These are phyloP conservation scores for Sylvia atricapilla DNA, from an alignment of 2,113 vertebrate species.

Conservation along the genomic window DNA sequence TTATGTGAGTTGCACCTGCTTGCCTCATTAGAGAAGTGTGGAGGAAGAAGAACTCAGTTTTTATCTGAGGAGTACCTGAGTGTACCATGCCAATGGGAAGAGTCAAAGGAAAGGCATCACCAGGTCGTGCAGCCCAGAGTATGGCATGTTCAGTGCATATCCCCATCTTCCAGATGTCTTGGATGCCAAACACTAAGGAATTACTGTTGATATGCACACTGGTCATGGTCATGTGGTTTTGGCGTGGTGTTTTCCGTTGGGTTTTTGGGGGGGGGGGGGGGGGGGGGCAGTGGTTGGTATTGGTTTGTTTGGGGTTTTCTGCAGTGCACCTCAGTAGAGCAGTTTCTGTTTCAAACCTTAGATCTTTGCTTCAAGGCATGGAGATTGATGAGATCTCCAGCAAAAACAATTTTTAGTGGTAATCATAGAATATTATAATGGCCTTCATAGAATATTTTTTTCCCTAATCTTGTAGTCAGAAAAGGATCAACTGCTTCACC, in stretches of 20 bases:
- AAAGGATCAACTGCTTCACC: not conserved
- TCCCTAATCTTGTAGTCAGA: not conserved
- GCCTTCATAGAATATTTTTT: not conserved
- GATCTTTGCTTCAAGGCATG: not conserved
- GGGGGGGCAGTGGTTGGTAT: fast-evolving
- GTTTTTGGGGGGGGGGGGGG: not conserved
- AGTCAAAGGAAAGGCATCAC: not conserved
- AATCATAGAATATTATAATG: not conserved
- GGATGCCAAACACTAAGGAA: not conserved
- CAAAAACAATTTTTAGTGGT: not conserved
- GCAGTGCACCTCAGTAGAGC: not conserved
- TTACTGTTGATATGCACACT: not conserved
- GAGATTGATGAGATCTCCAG: not conserved
- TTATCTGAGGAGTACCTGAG: not conserved
- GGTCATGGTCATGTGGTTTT: not conserved
- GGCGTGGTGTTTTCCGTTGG: not conserved
- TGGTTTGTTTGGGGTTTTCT: not conserved
- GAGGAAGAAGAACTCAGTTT: not conserved
- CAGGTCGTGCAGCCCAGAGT: fast-evolving
- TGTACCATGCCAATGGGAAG: not conserved
- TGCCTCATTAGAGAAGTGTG: not conserved
- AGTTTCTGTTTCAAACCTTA: not conserved
- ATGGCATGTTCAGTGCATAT: not conserved
- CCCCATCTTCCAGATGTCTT: not conserved
- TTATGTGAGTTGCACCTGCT: not conserved